These are phyloP conservation scores for Leucozona laternaria DNA, from an alignment of 2,888 invertebrate genomes.

Conservation along the genomic window DNA sequence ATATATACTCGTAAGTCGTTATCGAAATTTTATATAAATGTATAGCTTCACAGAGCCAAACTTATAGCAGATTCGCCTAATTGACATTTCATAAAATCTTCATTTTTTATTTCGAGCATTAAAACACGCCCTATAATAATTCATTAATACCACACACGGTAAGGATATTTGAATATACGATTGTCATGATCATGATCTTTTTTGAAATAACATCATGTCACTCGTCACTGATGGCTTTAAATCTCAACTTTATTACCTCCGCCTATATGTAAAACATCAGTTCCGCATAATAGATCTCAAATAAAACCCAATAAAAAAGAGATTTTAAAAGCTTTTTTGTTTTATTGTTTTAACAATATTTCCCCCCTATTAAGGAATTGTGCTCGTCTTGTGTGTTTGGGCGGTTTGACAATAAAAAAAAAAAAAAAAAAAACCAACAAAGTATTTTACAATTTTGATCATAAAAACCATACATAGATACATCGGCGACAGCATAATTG, in stretches of 20 bases:
- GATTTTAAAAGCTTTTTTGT: slow-evolving; percentile 60
- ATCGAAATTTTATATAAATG: too few species aligned
- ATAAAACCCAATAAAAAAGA: slow-evolving; percentile 52
- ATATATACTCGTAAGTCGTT: too few species aligned
- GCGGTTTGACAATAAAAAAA: slow-evolving; percentile 55
- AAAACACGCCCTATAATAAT: background rate
- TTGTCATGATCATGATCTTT: slow-evolving; percentile 22
- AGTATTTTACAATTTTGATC: slow-evolving; percentile 17
- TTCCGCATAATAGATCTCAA: slow-evolving; percentile 46
- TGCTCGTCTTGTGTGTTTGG: slow-evolving; percentile 25
- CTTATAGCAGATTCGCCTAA: background rate
- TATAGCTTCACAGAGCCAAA: background rate
- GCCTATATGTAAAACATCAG: background rate
- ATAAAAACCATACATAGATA: slow-evolving; percentile 11
- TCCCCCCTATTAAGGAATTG: slow-evolving; percentile 58
- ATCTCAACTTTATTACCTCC: slow-evolving; percentile 32
- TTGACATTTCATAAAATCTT: background rate
- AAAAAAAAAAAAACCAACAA: too few species aligned
- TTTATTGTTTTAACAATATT: slow-evolving; percentile 68
- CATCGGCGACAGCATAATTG: slow-evolving; percentile 5
- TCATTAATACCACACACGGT: slow-evolving; percentile 1
- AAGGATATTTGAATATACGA: background rate
- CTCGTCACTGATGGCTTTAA: slow-evolving; percentile 3
- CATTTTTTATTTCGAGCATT: background rate
- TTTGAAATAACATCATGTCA: slow-evolving; percentile 18